phyloP scores from a whole-genome alignment of 2,797 vertebrate genomes.

The Leptatherina wallacei region DNA sequence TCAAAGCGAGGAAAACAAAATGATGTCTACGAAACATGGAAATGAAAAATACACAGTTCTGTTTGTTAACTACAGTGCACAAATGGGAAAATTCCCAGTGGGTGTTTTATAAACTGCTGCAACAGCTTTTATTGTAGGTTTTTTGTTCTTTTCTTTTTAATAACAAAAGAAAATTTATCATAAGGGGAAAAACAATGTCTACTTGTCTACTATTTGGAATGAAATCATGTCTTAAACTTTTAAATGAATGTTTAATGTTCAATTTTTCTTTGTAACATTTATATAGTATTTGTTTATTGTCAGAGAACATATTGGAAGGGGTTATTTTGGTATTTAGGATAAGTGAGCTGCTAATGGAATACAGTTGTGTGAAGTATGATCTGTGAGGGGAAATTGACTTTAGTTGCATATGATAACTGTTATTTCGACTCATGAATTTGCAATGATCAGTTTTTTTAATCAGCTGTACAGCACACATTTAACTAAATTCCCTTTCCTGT shows the following conservation, averaged over 20 bases:
- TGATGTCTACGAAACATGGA: conserved; percentile 9
- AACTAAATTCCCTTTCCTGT: conserved; percentile 22
- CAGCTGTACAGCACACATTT: conserved; percentile 13
- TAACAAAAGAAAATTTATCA: conserved; percentile 44
- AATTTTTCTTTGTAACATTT: conserved; percentile 37
- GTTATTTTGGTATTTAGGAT: conserved; percentile 41
- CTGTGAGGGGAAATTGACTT: conserved; percentile 5
- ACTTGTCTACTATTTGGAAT: conserved; percentile 59
- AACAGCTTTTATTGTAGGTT: conserved; percentile 65
- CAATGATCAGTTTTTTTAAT: background rate
- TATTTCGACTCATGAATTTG: conserved; percentile 5
- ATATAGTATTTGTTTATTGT: conserved; percentile 40
- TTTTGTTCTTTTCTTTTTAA: conserved; percentile 29
- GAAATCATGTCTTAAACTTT: conserved; percentile 62
- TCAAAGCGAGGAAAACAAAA: background rate
- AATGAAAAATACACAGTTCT: conserved; percentile 35
- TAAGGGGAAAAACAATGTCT: conserved; percentile 25
- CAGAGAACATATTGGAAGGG: conserved; percentile 23
- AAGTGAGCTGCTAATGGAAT: conserved; percentile 35
- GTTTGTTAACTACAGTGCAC: conserved; percentile 52
- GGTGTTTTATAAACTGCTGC: conserved; percentile 57
- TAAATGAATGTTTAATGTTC: conserved; percentile 54
- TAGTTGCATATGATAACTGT: background rate
- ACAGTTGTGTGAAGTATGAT: conserved; percentile 23
- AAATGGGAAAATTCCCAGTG: conserved; percentile 34